Conservation (phyloP, 2,888 invertebrate species). For the Hyposoter didymator region DNA sequence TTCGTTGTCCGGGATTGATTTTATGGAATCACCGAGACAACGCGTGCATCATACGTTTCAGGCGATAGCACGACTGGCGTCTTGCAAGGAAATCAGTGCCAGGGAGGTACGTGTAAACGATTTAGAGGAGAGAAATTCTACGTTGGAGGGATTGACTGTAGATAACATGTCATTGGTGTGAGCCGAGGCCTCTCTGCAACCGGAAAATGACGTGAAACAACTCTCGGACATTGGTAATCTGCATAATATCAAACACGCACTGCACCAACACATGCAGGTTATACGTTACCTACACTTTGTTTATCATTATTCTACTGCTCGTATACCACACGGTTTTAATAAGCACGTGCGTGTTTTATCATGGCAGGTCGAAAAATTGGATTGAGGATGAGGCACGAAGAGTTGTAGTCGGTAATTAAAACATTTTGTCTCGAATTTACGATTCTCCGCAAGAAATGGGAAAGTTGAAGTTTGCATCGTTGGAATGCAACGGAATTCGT, state of each 20-base stretch:
- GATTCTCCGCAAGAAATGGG: slow-evolving; percentile 6
- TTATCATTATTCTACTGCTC: slow-evolving; percentile 5
- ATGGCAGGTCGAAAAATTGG: not conserved
- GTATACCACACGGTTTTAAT: slow-evolving; percentile 34
- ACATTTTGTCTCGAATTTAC: slow-evolving; percentile 45
- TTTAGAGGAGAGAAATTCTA: not conserved
- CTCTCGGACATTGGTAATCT: slow-evolving; percentile 57
- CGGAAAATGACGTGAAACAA: slow-evolving; percentile 46
- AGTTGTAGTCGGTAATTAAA: slow-evolving; percentile 38
- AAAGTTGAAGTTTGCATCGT: not conserved
- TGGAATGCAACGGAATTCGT: no score
- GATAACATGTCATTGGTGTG: slow-evolving; percentile 50
- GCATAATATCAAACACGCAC: slow-evolving; percentile 53
- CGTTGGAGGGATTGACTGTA: slow-evolving; percentile 21
- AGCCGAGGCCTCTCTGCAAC: slow-evolving; percentile 21
- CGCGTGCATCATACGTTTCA: not conserved
- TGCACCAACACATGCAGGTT: slow-evolving; percentile 18
- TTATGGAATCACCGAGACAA: not conserved
- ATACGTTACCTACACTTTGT: slow-evolving; percentile 7
- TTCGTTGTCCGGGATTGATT: not conserved
- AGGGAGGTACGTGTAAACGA: not conserved
- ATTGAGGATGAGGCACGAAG: slow-evolving; percentile 24
- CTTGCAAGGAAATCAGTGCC: not conserved
- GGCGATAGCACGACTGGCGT: not conserved
- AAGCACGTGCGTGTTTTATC: slow-evolving; percentile 14